These are phyloP conservation scores for Magallana ariakensis DNA, from an alignment of 1,140 invertebrate species.

Conservation along the genomic window DNA sequence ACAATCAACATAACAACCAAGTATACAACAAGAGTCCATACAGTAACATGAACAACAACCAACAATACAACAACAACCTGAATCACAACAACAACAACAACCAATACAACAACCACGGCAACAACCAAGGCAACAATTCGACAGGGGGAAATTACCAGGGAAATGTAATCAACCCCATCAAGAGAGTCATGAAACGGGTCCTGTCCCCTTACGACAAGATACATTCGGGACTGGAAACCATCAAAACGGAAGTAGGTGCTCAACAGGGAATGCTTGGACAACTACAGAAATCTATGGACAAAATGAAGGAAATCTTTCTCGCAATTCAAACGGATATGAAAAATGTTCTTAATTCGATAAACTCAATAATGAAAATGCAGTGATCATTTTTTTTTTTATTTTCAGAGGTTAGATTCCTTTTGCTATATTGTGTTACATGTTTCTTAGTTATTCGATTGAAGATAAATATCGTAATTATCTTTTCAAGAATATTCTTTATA, in stretches of 20 bases:
- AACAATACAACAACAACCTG: background rate
- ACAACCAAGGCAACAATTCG: background rate
- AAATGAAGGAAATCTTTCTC: conserved; percentile 8
- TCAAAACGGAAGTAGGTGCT: background rate
- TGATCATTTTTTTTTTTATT: background rate
- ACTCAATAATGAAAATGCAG: background rate
- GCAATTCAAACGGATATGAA: background rate
- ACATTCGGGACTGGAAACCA: background rate
- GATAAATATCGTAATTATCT: too few species aligned
- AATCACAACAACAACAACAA: too few species aligned
- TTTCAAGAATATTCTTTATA: too few species aligned
- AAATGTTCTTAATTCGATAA: background rate
- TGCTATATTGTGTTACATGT: too few species aligned
- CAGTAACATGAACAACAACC: background rate
- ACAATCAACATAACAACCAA: too few species aligned
- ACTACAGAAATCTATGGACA: background rate
- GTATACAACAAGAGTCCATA: too few species aligned
- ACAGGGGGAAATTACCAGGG: background rate
- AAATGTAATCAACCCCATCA: background rate
- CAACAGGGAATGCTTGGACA: background rate
- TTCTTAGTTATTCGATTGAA: too few species aligned
- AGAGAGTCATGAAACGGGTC: background rate
- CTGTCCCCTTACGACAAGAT: background rate
- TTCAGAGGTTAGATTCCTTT: background rate
- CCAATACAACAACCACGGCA: background rate